Evolutionary conservation across 2,888 invertebrate genomes (phyloP).

Genomic region (Synanthedon formicaeformis): DNA sequence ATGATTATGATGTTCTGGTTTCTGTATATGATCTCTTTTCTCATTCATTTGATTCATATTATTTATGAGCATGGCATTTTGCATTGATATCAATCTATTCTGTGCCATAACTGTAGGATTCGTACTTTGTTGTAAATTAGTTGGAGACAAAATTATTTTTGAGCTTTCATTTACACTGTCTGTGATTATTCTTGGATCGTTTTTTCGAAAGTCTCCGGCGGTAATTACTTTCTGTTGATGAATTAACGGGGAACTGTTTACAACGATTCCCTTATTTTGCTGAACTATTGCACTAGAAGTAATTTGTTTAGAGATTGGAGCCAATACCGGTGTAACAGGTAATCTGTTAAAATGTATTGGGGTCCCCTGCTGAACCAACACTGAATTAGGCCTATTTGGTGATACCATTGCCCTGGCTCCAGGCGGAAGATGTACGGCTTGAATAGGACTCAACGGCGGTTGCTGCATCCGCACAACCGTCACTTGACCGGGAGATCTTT

Average conservation of each 20-base stretch:
- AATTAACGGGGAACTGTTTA: constrained; percentile 28
- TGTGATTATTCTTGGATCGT: constrained; percentile 26
- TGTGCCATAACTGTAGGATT: constrained; percentile 57
- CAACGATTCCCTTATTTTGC: constrained; percentile 39
- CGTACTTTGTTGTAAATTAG: constrained; percentile 38
- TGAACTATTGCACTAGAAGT: constrained; percentile 57
- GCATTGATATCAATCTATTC: constrained; percentile 58
- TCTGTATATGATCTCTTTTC: constrained; percentile 38
- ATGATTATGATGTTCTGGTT: constrained; percentile 40
- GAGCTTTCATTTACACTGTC: constrained; percentile 39
- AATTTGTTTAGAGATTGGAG: constrained; percentile 69
- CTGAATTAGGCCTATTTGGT: constrained; percentile 56
- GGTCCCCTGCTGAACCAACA: constrained; percentile 54
- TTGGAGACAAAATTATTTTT: constrained; percentile 56
- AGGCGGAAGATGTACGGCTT: constrained; percentile 50
- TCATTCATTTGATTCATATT: constrained; percentile 39
- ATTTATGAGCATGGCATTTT: constrained; percentile 49
- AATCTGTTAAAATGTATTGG: constrained; percentile 65
- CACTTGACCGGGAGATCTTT: constrained; percentile 58
- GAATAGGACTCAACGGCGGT: constrained; percentile 57
- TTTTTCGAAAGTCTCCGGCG: constrained; percentile 34
- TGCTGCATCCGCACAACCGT: constrained; percentile 67
- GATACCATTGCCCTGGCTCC: constrained; percentile 52
- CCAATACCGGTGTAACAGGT: constrained; percentile 70
- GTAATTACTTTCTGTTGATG: constrained; percentile 51